phyloP scores from a whole-genome alignment of 2,113 vertebrate genomes.

The Pterocles orientalis region DNA sequence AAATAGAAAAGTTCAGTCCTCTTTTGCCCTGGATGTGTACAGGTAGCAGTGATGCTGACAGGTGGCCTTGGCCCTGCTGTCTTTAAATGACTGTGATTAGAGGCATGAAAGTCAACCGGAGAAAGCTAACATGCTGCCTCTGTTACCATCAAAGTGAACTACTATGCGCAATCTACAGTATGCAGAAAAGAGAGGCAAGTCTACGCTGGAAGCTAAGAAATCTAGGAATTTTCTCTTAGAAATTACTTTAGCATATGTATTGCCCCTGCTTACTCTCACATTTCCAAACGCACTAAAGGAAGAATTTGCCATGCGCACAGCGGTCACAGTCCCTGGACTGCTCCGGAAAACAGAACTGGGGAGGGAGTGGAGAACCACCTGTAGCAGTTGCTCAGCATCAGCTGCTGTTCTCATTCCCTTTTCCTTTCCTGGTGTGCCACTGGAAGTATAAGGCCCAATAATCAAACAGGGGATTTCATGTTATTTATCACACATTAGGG shows the following conservation, averaged over 20 bases:
- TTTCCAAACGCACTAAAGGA: neutral
- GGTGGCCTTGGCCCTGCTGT: neutral
- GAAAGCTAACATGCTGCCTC: neutral
- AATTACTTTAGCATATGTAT: neutral
- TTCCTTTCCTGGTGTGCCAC: neutral
- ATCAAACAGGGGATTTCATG: neutral
- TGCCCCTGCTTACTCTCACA: neutral
- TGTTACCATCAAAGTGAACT: neutral
- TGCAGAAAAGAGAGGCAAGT: neutral
- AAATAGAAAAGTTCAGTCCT: neutral
- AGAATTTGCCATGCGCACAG: neutral
- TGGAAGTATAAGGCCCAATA: neutral
- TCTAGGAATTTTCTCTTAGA: neutral
- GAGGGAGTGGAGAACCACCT: neutral
- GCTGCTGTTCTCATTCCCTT: neutral
- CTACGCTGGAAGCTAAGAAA: neutral
- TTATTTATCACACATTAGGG: neutral
- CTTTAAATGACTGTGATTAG: neutral
- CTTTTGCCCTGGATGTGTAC: neutral
- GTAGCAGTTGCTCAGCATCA: neutral
- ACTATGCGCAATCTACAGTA: neutral
- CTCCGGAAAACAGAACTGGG: neutral
- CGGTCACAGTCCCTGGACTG: neutral
- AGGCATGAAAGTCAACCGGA: neutral
- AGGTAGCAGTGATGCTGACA: neutral